Percentiles rank a stretch among this genome's conserved stretches.
phyloP scores from a whole-genome alignment of 2,888 invertebrate genomes.

The Allacma fusca region DNA sequence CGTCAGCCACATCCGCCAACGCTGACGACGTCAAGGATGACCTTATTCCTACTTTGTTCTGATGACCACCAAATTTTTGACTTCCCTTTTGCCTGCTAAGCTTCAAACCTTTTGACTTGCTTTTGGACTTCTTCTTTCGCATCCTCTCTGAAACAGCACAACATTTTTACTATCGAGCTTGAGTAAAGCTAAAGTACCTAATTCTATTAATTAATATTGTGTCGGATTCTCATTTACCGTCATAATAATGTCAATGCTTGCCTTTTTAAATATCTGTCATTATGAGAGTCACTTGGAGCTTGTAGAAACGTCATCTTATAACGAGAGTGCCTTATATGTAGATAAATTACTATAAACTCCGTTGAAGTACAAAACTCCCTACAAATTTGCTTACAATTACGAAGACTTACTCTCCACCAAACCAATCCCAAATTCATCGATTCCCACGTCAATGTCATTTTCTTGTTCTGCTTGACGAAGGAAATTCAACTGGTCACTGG shows the following conservation, averaged over 20 bases:
- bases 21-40: neutral
- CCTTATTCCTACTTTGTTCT: neutral
- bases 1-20: neutral
- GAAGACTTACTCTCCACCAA: neutral
- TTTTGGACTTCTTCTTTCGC: no score
- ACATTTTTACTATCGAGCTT: no score
- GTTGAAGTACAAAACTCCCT: neutral
- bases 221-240: no score
- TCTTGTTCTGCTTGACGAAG: slow-evolving; percentile 24
- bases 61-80: neutral
- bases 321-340: no score
- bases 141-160: no score
- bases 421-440: neutral
- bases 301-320: no score
- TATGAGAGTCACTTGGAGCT: no score
- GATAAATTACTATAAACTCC: neutral
- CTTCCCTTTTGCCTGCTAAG: neutral
- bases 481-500: neutral
- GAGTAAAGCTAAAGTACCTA: no score
- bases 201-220: no score
- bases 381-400: neutral
- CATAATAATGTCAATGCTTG: no score
- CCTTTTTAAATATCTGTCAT: no score
- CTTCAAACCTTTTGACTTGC: no score
- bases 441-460: slow-evolving; percentile 1